Conservation (phyloP, 1,140 invertebrate species). For the Magallana angulata region DNA sequence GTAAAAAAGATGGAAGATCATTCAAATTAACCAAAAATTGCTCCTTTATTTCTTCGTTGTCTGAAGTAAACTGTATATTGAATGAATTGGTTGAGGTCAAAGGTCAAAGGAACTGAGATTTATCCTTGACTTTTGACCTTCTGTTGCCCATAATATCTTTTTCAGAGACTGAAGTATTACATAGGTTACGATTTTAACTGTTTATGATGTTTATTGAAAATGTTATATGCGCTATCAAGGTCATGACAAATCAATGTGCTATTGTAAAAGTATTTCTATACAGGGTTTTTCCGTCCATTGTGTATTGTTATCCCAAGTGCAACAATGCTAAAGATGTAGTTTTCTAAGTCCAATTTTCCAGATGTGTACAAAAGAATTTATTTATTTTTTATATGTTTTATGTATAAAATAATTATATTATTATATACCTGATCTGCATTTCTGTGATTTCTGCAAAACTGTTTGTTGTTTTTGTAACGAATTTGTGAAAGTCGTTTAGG, state of each 20-base stretch:
- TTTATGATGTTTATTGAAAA: no score
- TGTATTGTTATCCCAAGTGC: not conserved
- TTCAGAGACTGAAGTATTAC: no score
- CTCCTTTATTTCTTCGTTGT: no score
- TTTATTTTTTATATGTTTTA: slow-evolving; percentile 11
- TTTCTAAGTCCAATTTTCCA: not conserved
- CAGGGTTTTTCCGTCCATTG: slow-evolving; percentile 15
- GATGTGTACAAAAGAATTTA: not conserved
- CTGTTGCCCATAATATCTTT: no score
- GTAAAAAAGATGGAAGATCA: not conserved
- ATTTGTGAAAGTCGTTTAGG: not conserved
- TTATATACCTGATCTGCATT: not conserved
- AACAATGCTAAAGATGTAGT: not conserved
- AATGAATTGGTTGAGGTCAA: no score
- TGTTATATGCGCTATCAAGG: no score
- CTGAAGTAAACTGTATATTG: no score
- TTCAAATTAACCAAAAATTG: no score
- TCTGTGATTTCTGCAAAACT: not conserved
- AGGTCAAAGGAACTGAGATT: no score
- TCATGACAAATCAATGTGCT: no score
- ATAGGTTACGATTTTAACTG: no score
- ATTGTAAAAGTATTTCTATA: not conserved
- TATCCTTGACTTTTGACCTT: no score
- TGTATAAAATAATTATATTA: not conserved
- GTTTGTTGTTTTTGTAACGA: not conserved